Evolutionary conservation across 2,888 invertebrate genomes (phyloP).

Genomic region (Leptura quadrifasciata): DNA sequence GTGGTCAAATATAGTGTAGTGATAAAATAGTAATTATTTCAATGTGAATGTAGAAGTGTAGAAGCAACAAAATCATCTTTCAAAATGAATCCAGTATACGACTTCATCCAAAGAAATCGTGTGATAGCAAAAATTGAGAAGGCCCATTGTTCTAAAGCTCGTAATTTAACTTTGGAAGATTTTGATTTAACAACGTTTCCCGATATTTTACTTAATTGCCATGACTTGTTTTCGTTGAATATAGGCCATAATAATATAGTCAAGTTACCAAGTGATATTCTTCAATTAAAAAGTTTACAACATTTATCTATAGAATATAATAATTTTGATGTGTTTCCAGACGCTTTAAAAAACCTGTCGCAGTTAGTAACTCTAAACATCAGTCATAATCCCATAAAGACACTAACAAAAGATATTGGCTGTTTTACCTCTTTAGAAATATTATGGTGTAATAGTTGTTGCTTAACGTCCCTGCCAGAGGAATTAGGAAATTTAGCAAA

Average conservation of each 20-base stretch:
- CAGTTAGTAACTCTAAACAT: conserved; percentile 79
- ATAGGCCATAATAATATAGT: conserved; percentile 80
- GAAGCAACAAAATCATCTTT: not conserved
- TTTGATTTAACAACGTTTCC: conserved; percentile 81
- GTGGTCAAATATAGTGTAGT: not conserved
- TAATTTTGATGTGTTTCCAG: conserved; percentile 77
- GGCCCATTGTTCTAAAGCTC: conserved; percentile 77
- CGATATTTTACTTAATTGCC: conserved; percentile 76
- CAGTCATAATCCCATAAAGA: conserved; percentile 80
- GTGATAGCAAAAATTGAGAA: conserved; percentile 82
- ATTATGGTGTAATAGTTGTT: conserved; percentile 81
- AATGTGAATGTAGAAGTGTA: not conserved
- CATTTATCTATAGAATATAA: conserved; percentile 82
- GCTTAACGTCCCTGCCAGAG: conserved; percentile 77
- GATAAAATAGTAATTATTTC: not conserved
- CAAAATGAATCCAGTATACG: conserved; percentile 79
- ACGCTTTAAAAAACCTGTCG: conserved; percentile 77
- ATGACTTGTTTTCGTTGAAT: conserved; percentile 78
- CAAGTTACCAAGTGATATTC: conserved; percentile 75
- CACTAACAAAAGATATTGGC: conserved; percentile 78
- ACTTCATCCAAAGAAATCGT: conserved; percentile 82
- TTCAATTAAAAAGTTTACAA: conserved; percentile 76
- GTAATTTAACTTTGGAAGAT: conserved; percentile 79
- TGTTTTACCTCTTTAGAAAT: conserved; percentile 78
- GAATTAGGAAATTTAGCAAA: conserved; percentile 79